Evolutionary conservation across 2,797 vertebrate genomes (phyloP), one percentile per base, ranked within the genome.

Genomic region (Petrocephalus sullivani): DNA sequence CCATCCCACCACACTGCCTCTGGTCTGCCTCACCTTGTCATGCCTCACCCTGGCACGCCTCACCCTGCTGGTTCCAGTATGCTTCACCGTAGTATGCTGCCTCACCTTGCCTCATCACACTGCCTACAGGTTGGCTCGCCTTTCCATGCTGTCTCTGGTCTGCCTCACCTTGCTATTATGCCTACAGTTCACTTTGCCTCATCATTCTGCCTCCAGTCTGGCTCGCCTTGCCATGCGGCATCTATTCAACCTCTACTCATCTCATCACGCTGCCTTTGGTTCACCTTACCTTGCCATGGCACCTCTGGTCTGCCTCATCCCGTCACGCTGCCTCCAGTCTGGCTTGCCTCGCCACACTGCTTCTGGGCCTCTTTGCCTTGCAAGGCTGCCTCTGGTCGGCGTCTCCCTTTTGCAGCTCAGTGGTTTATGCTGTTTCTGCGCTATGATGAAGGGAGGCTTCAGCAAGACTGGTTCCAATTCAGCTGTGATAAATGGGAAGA

Each of bases 401-500:
- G 33, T 78, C 41, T 5, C 71, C 71, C 37, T 41, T 78, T 6
- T n/a, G 33, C 71, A 93, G 93, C 91, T 93, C 92, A 92, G 90
- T 89, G 93, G 93, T 93, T 93, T 93, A 92, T 93, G 60, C 94
- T 93, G 93, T 96, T 96, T 95, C 91, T 94, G 95, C 95, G 94
- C 95, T 96, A 96, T 96, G 96, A 97, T 95, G 94, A 95, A 92
- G 96, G 96, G 91, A 95, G 94, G 94, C 97, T 97, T 97, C 97
- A 97, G 97, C 96, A 96, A 97, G 97, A 96, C 94, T 97, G 96
- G 96, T 96, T 97, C 96, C 97, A 97, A 97, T 95, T 97, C 97
- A 97, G 96, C 97, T 97, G 97, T 97, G 97, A 97, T 97, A 97
- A 97, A 97, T 97, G 96, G 97, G 96, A 97, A 97, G 97, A 97